A percentile compares a stretch with the other conserved stretches of the same genome.
Conservation (phyloP, 2,113 vertebrate genomes). For the Gnathonemus echidnorhynchus region DNA sequence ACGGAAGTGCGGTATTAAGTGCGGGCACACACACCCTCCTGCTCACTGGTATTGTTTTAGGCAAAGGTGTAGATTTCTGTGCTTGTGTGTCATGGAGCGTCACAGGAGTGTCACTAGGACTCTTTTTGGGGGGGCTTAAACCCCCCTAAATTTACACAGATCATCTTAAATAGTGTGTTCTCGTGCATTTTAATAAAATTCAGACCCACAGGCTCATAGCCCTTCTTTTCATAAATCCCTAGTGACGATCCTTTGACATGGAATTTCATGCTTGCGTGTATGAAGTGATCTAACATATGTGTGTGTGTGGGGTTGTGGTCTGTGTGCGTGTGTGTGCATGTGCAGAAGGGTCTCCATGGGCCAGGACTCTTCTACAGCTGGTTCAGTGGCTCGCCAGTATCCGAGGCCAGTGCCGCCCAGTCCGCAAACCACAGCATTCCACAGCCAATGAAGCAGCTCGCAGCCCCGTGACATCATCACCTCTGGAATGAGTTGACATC, state of each 20-base stretch:
- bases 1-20: not conserved
- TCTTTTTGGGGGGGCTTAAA: not conserved
- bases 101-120: not conserved
- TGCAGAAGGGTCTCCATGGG: not conserved
- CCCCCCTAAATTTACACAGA: not conserved
- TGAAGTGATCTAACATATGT: no score
- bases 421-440: constrained; percentile 43
- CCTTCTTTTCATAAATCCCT: not conserved
- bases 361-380: not conserved
- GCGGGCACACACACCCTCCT: not conserved
- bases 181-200: not conserved
- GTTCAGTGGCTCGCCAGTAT: not conserved
- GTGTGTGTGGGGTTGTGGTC: not conserved
- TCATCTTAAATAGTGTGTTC: not conserved
- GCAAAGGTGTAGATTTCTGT: not conserved
- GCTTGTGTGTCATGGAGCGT: not conserved
- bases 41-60: not conserved
- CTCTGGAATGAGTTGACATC: constrained; percentile 54
- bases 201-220: not conserved
- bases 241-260: not conserved
- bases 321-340: constrained; percentile 3
- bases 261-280: not conserved
- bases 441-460: constrained; percentile 44
- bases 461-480: constrained; percentile 54
- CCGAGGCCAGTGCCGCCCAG: not conserved